Conservation (phyloP, 2,888 invertebrate genomes). For the Agrochola lychnidis region DNA sequence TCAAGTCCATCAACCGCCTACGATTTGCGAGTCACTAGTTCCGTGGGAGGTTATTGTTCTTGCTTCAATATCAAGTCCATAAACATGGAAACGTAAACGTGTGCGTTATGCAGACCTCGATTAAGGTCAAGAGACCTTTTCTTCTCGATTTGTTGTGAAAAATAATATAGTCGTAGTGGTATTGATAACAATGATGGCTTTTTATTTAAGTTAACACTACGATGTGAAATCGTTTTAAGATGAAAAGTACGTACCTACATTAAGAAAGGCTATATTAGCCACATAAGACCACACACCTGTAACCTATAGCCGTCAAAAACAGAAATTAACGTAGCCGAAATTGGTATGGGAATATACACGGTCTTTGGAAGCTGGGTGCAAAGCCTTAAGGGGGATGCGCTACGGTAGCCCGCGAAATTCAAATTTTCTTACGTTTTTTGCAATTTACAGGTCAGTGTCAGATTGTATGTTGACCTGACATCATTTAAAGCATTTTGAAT, state of each 20-base stretch:
- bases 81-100: constrained; percentile 57
- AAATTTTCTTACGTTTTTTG: too few species aligned
- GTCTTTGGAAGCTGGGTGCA: too few species aligned
- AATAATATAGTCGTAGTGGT: constrained; percentile 15
- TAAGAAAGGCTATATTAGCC: neutral
- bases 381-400: too few species aligned
- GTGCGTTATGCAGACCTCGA: constrained; percentile 54
- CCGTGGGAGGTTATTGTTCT: constrained; percentile 77
- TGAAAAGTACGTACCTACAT: neutral
- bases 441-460: too few species aligned
- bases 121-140: constrained; percentile 61
- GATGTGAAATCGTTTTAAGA: neutral
- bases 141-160: constrained; percentile 39
- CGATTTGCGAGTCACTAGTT: constrained; percentile 63
- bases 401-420: too few species aligned
- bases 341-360: neutral
- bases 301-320: neutral
- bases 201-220: constrained; percentile 23
- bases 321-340: neutral
- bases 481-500: too few species aligned
- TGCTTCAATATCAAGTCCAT: constrained; percentile 71
- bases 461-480: too few species aligned
- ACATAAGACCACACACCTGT: neutral
- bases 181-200: constrained; percentile 24
- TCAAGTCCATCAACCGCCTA: constrained; percentile 63